Evolutionary conservation across 2,888 invertebrate species (phyloP).

Genomic region (Drosophila peninsularis): DNA sequence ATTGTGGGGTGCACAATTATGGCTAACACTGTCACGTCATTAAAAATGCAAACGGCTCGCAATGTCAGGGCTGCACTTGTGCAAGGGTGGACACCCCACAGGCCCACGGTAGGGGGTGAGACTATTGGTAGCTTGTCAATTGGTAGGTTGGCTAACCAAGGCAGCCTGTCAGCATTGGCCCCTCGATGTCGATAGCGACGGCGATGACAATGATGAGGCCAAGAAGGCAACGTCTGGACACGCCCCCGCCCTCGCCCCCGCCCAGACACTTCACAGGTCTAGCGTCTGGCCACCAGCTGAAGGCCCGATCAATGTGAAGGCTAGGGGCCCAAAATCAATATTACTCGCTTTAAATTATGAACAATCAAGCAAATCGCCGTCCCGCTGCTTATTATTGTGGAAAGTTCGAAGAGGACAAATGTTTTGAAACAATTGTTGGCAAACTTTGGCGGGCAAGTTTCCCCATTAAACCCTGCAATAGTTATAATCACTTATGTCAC

Average conservation of each 20-base stretch:
- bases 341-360: constrained; percentile 47
- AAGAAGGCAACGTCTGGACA: constrained; percentile 17
- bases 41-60: constrained; percentile 48
- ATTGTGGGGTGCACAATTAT: constrained; percentile 45
- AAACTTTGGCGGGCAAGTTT: constrained; percentile 10
- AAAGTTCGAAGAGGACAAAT: constrained; percentile 9
- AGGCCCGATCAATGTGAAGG: neutral
- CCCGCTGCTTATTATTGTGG: constrained; percentile 10
- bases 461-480: neutral
- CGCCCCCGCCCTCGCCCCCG: neutral
- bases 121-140: constrained; percentile 35
- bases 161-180: constrained; percentile 25
- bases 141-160: constrained; percentile 23
- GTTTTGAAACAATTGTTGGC: constrained; percentile 15
- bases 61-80: constrained; percentile 44
- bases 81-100: too few species aligned
- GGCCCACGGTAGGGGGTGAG: neutral
- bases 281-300: neutral
- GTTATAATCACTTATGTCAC: constrained; percentile 26
- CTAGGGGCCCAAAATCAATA: constrained; percentile 44
- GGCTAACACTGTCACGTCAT: constrained; percentile 51
- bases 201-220: constrained; percentile 22
- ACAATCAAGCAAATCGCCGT: constrained; percentile 34
- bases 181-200: constrained; percentile 22
- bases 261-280: constrained; percentile 17